Evolutionary conservation across 2,113 vertebrate genomes (phyloP), one percentile per base, ranked within the genome.

Genomic region (Chauna torquata): DNA sequence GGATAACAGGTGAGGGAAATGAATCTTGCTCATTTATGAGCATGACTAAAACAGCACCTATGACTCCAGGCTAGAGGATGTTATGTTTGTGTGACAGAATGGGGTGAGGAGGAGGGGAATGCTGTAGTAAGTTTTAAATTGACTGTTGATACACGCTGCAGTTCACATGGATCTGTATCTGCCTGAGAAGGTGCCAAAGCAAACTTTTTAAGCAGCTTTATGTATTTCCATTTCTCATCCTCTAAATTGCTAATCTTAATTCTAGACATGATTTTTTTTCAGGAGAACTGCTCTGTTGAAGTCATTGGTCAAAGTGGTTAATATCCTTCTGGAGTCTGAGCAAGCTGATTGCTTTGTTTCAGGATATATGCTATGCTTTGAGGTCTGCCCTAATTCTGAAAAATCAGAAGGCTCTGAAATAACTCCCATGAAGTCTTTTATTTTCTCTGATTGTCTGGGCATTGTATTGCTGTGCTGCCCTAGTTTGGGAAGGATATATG

Each of bases 21-120:
- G 79, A 72, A 58, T 80, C 36, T 57, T 62, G n/a, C 40, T 81
- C 42, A 13, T 58, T 66, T 87, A 87, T 89, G 94, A 95, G 91
- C 89, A 70, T 91, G 89, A 87, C 49, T 80, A 30, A 89, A 45
- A 44, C 15, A 76, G 34, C 62, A 66, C 6, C 32, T 34, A 8
- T 70, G 75, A 57, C 70, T 96, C 81, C 70, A 91, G 66, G 42
- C 62, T 91, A 79, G 86, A 92, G 92, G 91, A 91, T 87, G 44
- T 64, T 72, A 19, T 5, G 11, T 87, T 84, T 78, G 50, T 50
- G 42, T 71, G 78, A 27, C 24, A 55, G 42, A 78, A 25, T 47
- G 55, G 62, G 22, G 18, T 65, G 40, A 65, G 8, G 28, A 25
- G 14, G 38, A 34, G 9, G n/a, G 16, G 70, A 62, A 64, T 38